phyloP scores from a whole-genome alignment of 2,888 invertebrate genomes.

The Thalpophila matura region DNA sequence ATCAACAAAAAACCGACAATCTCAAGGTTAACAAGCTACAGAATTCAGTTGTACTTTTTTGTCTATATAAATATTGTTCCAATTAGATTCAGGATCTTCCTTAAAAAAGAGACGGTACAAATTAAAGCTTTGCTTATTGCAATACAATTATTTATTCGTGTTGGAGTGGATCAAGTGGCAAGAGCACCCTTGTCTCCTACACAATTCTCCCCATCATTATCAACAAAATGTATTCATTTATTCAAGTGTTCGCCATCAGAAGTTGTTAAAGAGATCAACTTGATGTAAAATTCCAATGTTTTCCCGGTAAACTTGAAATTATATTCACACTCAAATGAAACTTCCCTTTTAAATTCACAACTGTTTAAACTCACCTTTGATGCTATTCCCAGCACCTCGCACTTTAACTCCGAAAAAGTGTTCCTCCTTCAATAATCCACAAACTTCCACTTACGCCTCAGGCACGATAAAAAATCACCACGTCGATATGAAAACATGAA shows the following conservation, averaged over 20 bases:
- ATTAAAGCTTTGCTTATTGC: conserved; percentile 37
- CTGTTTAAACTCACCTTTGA: conserved; percentile 79
- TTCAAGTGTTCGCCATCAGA: conserved; percentile 65
- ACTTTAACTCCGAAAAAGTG: conserved; percentile 64
- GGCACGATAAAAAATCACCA: conserved; percentile 80
- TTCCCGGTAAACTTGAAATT: conserved; percentile 54
- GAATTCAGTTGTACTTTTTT: conserved; percentile 23
- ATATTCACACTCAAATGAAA: conserved; percentile 59
- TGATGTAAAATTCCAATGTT: conserved; percentile 68
- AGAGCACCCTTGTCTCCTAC: conserved; percentile 48
- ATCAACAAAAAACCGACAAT: conserved; percentile 18
- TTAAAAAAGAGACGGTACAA: conserved; percentile 17
- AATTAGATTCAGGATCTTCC: conserved; percentile 17
- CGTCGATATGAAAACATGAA: conserved; percentile 74
- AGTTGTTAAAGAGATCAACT: conserved; percentile 66
- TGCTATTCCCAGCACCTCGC: conserved; percentile 62
- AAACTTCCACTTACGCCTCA: conserved; percentile 76
- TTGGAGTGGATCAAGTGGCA: conserved; percentile 44
- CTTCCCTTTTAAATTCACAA: conserved; percentile 78
- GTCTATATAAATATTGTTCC: conserved; percentile 1
- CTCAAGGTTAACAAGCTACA: conserved; percentile 43
- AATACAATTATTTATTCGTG: conserved; percentile 59
- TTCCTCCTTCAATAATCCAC: conserved; percentile 71
- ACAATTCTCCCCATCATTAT: conserved; percentile 64
- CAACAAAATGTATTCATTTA: conserved; percentile 71